Percentiles rank a stretch among this genome's conserved stretches.
phyloP scores from a whole-genome alignment of 2,888 invertebrate genomes.

The Himalopsyche tibetana region DNA sequence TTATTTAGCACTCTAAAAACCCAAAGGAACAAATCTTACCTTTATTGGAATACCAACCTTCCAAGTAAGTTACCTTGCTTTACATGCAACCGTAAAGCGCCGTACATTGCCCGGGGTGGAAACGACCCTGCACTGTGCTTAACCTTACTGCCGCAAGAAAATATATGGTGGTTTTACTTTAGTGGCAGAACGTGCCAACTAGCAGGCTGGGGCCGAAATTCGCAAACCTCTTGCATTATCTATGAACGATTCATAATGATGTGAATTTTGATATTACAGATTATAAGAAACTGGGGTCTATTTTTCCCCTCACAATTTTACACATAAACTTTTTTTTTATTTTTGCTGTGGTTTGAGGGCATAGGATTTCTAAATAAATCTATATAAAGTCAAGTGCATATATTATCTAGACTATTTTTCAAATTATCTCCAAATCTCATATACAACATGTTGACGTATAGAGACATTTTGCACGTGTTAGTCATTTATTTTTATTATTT shows the following conservation, averaged over 20 bases:
- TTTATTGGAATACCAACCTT: neutral
- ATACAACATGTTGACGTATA: too few species aligned
- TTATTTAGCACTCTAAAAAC: neutral
- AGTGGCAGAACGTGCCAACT: conserved; percentile 19
- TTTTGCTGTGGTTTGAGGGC: too few species aligned
- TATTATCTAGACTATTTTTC: too few species aligned
- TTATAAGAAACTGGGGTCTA: neutral
- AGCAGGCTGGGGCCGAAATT: conserved; percentile 9
- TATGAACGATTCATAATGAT: conserved; percentile 38
- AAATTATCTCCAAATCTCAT: too few species aligned
- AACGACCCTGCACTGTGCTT: conserved; percentile 49
- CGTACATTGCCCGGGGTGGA: conserved; percentile 44
- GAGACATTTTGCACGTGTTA: too few species aligned
- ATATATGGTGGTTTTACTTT: conserved; percentile 51
- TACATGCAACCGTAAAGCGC: conserved; percentile 53
- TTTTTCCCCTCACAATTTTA: neutral
- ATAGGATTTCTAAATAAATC: too few species aligned
- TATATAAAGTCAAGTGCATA: too few species aligned
- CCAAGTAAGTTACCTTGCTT: conserved; percentile 45
- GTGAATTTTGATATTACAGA: neutral
- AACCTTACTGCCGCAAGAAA: conserved; percentile 44
- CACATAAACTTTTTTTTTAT: neutral
- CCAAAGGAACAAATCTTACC: conserved; percentile 33
- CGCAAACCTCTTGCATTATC: conserved; percentile 10
- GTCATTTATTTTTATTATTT: too few species aligned